Base-by-base conservation (phyloP, 2,888 invertebrate genomes). In the Diaphora mendica region DNA sequence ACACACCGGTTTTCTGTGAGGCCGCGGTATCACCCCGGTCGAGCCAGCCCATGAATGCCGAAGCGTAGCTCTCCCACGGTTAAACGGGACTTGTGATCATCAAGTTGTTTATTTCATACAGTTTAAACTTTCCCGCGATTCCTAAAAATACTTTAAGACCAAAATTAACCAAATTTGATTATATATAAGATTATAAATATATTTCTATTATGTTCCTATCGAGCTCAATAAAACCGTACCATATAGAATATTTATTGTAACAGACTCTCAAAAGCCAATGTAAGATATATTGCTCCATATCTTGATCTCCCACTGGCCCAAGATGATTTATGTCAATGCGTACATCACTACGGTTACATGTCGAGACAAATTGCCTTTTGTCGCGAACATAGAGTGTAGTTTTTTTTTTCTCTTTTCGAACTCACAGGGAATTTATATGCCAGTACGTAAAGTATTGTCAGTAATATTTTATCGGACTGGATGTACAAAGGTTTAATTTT, bases 341-440 rank as follows among this genome's bases (percentile, higher is more conserved):
- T 77, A 83, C 77, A 82, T 83, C 78, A 81, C 73, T 83, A 80
- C 72, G 81, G 77, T 70, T 75, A 83, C 83, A 84, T 71, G 82
- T 78, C 77, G 83, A 82, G 86, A 86, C 84, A 86, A 88, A 88
- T 87, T 85, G 85, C 82, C 86, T 80, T 77, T 77, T 81, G 86
- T 84, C 86, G 78, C 80, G 79, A 83, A 86, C 81, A 86, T 84
- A 86, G 82, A 80, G 79, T 77, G 82, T 82, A 75, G 77, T 66
- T 73, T 33, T 74, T 33, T 74, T 65, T 68, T 35, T 35, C 62
- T 84, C 85, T 88, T 84, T 85, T 84, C 82, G 78, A 74, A 73
- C 82, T 83, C 74, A 72, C 67, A 64, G 84, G 80, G 85, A 85
- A 82, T 87, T 82, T 79, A 79, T 84, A 83, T 79, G 80, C 70